These are phyloP conservation scores for Gandaritis pyraliata DNA, from an alignment of 2,888 invertebrate genomes.

Conservation along the genomic window DNA sequence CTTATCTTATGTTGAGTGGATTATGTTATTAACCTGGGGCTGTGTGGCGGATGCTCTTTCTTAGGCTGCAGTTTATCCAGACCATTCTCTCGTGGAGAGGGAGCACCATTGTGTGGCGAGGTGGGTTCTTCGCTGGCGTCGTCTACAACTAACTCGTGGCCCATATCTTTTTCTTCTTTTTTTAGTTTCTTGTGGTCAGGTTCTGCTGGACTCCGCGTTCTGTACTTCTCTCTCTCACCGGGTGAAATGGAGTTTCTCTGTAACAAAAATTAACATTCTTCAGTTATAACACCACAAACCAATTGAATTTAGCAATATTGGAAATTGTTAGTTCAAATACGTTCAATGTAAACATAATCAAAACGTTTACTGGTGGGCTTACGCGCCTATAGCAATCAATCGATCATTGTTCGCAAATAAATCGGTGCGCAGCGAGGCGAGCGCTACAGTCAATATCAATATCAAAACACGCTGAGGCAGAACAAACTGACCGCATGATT, in stretches of 20 bases:
- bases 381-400: constrained; percentile 79
- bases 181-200: constrained; percentile 89
- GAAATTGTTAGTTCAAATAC: constrained; percentile 69
- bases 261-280: constrained; percentile 55
- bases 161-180: constrained; percentile 93
- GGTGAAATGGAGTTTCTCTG: constrained; percentile 95
- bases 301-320: constrained; percentile 54
- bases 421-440: constrained; percentile 80
- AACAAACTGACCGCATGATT: constrained; percentile 85
- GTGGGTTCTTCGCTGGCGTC: constrained; percentile 96
- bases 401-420: constrained; percentile 84
- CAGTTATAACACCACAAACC: constrained; percentile 47
- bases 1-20: no score
- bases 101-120: constrained; percentile 94
- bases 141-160: constrained; percentile 96
- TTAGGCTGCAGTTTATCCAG: constrained; percentile 91
- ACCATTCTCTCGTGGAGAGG: constrained; percentile 94
- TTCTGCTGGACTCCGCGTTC: constrained; percentile 91
- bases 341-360: constrained; percentile 78
- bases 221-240: constrained; percentile 92
- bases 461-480: constrained; percentile 84
- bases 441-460: constrained; percentile 82
- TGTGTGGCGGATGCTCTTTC: constrained; percentile 91
- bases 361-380: constrained; percentile 77
- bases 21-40: constrained; percentile 75